Evolutionary conservation across 2,113 vertebrate genomes (phyloP).

Genomic region (Vimba vimba): DNA sequence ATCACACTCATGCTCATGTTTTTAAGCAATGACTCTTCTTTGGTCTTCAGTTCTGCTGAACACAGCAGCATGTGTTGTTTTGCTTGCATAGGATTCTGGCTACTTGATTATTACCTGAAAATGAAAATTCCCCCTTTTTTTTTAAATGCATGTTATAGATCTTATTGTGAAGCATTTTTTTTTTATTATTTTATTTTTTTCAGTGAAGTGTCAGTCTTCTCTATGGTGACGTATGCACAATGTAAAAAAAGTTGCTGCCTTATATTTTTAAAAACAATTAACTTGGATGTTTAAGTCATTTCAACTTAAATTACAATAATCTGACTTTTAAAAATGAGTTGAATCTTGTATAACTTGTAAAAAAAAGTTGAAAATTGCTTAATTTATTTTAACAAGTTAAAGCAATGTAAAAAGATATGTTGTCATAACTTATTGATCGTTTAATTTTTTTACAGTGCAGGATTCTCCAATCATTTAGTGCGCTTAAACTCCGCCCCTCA

Average conservation of each 20-base stretch:
- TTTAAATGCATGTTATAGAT: neutral
- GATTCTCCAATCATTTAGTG: neutral
- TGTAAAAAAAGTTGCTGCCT: no score
- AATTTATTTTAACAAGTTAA: no score
- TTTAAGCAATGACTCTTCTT: neutral
- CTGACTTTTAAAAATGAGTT: no score
- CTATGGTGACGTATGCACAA: neutral
- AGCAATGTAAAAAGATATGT: no score
- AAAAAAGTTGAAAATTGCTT: no score
- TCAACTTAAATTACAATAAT: no score
- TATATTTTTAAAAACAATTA: no score
- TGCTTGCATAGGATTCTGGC: neutral
- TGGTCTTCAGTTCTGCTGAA: conserved; percentile 8
- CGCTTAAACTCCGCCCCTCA: neutral
- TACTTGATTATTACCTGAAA: neutral
- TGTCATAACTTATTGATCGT: no score
- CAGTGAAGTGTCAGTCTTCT: neutral
- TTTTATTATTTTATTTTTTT: neutral
- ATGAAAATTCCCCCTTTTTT: neutral
- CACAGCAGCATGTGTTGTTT: conserved; percentile 3
- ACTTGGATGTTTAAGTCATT: no score
- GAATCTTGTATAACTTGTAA: no score
- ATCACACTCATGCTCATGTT: conserved; percentile 47
- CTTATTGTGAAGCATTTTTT: neutral
- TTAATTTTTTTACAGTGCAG: no score